Conservation (phyloP, 2,797 vertebrate genomes). For the Urophycis tenuis region DNA sequence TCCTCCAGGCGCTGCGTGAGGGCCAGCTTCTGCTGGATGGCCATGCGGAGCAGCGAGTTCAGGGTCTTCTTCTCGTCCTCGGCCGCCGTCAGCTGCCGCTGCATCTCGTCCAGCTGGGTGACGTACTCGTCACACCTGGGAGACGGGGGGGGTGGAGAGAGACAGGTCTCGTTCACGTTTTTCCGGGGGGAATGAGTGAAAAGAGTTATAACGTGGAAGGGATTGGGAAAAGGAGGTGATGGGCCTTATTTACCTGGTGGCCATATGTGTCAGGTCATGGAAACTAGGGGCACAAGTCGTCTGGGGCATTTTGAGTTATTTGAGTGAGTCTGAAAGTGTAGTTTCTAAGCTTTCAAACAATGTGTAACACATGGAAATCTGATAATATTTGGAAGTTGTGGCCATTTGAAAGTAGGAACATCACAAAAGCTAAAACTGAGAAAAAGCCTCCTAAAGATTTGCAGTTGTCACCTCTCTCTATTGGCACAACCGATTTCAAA, state of each 20-base stretch:
- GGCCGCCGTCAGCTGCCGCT: slow-evolving; percentile 94
- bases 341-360: too few relatives aligned
- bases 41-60: slow-evolving; percentile 96
- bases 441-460: too few relatives aligned
- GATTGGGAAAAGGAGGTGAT: neutral
- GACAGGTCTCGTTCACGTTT: neutral
- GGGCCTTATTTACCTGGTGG: neutral
- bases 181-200: neutral
- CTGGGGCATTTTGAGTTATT: too few relatives aligned
- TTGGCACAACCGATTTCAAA: too few relatives aligned
- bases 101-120: slow-evolving; percentile 97
- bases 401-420: too few relatives aligned
- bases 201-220: neutral
- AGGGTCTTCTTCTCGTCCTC: slow-evolving; percentile 99
- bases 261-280: too few relatives aligned
- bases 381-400: too few relatives aligned
- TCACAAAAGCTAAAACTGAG: too few relatives aligned
- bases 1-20: slow-evolving; percentile 95
- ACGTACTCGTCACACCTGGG: slow-evolving; percentile 94
- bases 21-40: slow-evolving; percentile 98
- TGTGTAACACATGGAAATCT: too few relatives aligned
- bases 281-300: too few relatives aligned
- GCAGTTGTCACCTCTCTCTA: too few relatives aligned
- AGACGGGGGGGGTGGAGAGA: neutral
- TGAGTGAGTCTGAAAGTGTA: too few relatives aligned